Evolutionary conservation across 2,113 vertebrate genomes (phyloP).

Genomic region (Glaucomys volans): DNA sequence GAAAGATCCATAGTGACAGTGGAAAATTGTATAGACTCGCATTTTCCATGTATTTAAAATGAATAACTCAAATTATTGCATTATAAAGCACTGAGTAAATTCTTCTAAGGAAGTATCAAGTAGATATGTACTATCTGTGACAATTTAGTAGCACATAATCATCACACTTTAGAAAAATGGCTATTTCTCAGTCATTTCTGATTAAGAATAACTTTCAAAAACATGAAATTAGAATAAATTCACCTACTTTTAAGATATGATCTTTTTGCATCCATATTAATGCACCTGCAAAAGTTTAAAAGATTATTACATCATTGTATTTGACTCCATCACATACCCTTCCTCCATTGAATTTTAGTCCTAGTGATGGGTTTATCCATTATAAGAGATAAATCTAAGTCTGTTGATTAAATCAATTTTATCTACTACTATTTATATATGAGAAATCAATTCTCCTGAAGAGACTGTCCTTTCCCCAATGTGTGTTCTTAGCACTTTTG

Average conservation of each 20-base stretch:
- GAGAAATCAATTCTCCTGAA: background rate
- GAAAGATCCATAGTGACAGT: background rate
- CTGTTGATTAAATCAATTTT: background rate
- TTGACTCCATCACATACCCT: background rate
- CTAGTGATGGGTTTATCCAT: background rate
- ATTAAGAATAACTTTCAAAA: background rate
- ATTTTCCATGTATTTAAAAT: background rate
- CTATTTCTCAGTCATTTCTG: background rate
- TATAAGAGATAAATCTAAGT: background rate
- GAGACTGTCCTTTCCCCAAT: background rate
- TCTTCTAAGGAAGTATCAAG: background rate
- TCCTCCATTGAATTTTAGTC: background rate
- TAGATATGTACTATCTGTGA: background rate
- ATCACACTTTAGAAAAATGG: background rate
- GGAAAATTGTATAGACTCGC: background rate
- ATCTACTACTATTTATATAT: background rate
- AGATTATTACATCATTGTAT: background rate
- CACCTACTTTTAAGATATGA: background rate
- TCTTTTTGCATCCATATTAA: background rate
- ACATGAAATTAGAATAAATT: background rate
- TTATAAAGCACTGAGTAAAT: background rate
- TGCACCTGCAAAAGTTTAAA: background rate
- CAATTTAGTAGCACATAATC: background rate
- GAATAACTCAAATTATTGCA: background rate
- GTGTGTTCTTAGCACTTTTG: background rate